phyloP scores from a whole-genome alignment of 1,140 invertebrate genomes.

The Bicyclus anynana region DNA sequence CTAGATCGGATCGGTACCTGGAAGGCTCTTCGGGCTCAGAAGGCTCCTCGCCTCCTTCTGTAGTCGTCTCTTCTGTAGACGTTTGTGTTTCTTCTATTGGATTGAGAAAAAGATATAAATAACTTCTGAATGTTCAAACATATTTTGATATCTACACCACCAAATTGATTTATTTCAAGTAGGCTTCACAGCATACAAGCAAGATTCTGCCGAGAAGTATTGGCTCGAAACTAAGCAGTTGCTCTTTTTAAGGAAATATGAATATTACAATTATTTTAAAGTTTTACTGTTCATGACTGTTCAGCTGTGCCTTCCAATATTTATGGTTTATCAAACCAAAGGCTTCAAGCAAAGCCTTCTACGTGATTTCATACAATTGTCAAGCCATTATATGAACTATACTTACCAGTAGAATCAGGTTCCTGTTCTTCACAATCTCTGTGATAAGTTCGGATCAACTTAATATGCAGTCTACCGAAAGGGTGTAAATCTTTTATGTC shows the following conservation, averaged over 20 bases:
- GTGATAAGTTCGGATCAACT: constrained; percentile 50
- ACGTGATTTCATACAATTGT: too few relatives aligned
- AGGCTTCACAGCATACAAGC: too few relatives aligned
- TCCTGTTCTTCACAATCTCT: constrained; percentile 38
- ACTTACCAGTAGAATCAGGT: constrained; percentile 33
- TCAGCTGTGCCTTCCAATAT: too few relatives aligned
- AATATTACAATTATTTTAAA: too few relatives aligned
- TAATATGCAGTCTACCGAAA: constrained; percentile 54
- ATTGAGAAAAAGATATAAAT: neutral
- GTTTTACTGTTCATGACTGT: too few relatives aligned
- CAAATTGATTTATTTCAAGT: too few relatives aligned
- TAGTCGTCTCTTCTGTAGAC: constrained; percentile 23
- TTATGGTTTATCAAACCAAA: too few relatives aligned
- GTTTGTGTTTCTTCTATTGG: constrained; percentile 5
- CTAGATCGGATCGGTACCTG: constrained; percentile 66
- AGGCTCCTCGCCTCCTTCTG: constrained; percentile 34
- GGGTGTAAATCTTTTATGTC: constrained; percentile 63
- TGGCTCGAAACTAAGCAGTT: too few relatives aligned
- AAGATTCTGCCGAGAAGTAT: too few relatives aligned
- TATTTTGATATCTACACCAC: too few relatives aligned
- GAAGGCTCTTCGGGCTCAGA: constrained; percentile 58
- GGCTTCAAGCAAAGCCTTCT: too few relatives aligned
- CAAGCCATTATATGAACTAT: neutral
- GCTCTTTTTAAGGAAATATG: too few relatives aligned
- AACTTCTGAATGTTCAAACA: neutral